phyloP scores from a whole-genome alignment of 2,113 vertebrate genomes.

The Myrmophylax atrothorax region DNA sequence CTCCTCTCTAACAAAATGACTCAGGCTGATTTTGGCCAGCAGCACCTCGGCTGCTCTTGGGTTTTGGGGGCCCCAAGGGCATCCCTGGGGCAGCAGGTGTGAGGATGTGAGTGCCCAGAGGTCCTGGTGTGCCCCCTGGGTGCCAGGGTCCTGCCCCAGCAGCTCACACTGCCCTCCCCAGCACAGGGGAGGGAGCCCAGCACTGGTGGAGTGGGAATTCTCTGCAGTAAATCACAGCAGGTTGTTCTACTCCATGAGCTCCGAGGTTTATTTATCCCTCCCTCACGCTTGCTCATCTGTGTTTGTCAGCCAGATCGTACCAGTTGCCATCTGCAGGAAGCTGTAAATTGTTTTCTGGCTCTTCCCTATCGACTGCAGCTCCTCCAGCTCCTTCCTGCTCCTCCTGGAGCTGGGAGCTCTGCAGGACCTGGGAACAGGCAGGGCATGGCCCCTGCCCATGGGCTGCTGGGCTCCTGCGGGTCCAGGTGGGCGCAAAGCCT shows the following conservation, averaged over 20 bases:
- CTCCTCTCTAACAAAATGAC: background rate
- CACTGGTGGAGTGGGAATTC: rapidly evolving
- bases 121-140: background rate
- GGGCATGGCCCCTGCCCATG: rapidly evolving
- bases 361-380: background rate
- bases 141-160: background rate
- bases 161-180: background rate
- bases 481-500: background rate
- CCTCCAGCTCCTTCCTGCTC: background rate
- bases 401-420: rapidly evolving
- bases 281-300: background rate
- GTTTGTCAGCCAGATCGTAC: background rate
- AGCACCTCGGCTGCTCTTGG: background rate
- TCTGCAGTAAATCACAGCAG: background rate
- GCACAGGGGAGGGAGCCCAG: background rate
- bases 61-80: background rate
- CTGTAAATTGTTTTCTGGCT: background rate
- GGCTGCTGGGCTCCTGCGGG: background rate
- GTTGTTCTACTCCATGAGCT: background rate
- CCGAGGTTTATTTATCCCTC: background rate
- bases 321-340: constrained; percentile 35
- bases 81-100: background rate
- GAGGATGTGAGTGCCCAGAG: rapidly evolving
- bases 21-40: background rate
- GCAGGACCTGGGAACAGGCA: rapidly evolving